Percentiles rank a stretch among this genome's conserved stretches.
phyloP scores from a whole-genome alignment of 2,888 invertebrate genomes.

The Orchestes rusci region DNA sequence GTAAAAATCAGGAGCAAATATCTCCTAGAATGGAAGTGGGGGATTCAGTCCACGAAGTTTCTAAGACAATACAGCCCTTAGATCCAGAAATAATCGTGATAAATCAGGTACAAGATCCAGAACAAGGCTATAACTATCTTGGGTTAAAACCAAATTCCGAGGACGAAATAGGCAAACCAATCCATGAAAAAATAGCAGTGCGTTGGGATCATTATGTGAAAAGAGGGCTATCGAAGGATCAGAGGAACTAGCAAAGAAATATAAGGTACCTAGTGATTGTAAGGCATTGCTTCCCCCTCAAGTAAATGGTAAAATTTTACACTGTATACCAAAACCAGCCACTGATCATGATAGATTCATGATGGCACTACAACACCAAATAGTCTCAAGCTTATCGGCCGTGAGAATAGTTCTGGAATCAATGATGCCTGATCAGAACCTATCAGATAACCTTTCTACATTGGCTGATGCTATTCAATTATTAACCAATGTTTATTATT shows the following conservation, averaged over 20 bases:
- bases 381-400: constrained; percentile 4
- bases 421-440: not conserved
- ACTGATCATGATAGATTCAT: constrained; percentile 12
- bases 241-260: constrained; percentile 4
- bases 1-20: too few species aligned
- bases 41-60: too few species aligned
- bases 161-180: not conserved
- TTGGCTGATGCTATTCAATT: constrained; percentile 3
- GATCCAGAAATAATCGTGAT: too few species aligned
- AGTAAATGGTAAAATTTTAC: constrained; percentile 6
- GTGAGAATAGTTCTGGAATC: not conserved
- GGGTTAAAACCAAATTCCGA: constrained; percentile 1
- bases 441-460: not conserved
- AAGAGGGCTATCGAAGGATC: not conserved
- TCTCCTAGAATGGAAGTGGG: too few species aligned
- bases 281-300: constrained; percentile 9
- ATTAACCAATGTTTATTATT: constrained; percentile 10
- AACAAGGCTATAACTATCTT: not conserved
- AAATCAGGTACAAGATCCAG: not conserved
- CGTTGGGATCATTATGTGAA: not conserved
- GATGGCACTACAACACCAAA: constrained; percentile 10
- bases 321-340: constrained; percentile 2
- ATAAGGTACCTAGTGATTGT: constrained; percentile 10
- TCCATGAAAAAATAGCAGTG: constrained; percentile 1
- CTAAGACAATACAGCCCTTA: too few species aligned